Conservation (phyloP, 2,797 vertebrate genomes). For the Euthynnus affinis region DNA sequence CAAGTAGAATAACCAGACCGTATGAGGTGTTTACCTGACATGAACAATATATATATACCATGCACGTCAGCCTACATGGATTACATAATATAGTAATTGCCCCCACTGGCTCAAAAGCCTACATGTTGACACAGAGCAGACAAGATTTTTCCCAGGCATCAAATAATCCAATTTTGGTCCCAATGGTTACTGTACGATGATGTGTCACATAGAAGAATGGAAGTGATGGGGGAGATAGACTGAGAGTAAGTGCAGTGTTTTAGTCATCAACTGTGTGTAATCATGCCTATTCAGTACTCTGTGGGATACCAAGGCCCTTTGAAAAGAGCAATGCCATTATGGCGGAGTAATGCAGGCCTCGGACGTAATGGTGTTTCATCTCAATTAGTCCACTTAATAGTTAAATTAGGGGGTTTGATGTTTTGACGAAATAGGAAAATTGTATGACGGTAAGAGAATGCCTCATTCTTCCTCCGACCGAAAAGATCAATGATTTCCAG, state of each 20-base stretch:
- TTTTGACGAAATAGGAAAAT: slow-evolving; percentile 52
- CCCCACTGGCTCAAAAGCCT: slow-evolving; percentile 17
- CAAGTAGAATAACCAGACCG: background rate
- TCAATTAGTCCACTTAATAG: slow-evolving; percentile 71
- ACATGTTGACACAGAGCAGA: slow-evolving; percentile 4
- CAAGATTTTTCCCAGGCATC: slow-evolving; percentile 6
- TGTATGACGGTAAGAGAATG: slow-evolving; percentile 10
- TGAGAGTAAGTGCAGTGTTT: slow-evolving; percentile 54
- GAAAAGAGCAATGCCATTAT: slow-evolving; percentile 69
- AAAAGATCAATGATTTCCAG: slow-evolving; percentile 29
- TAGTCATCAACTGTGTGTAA: slow-evolving; percentile 71
- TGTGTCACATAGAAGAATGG: slow-evolving; percentile 44
- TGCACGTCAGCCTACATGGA: slow-evolving; percentile 5
- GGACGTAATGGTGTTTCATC: slow-evolving; percentile 54
- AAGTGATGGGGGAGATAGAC: slow-evolving; percentile 37
- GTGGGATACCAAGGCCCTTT: slow-evolving; percentile 57
- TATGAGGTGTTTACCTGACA: slow-evolving; percentile 14
- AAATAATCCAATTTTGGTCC: slow-evolving; percentile 31
- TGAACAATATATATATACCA: slow-evolving; percentile 1
- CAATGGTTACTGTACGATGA: slow-evolving; percentile 31
- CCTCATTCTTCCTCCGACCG: slow-evolving; percentile 23
- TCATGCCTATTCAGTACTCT: slow-evolving; percentile 67
- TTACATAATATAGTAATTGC: slow-evolving; percentile 3
- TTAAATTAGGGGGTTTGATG: slow-evolving; percentile 73
- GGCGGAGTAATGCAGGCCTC: slow-evolving; percentile 55